Evolutionary conservation across 1,140 invertebrate genomes (phyloP).

Genomic region (Lepidurus apus): DNA sequence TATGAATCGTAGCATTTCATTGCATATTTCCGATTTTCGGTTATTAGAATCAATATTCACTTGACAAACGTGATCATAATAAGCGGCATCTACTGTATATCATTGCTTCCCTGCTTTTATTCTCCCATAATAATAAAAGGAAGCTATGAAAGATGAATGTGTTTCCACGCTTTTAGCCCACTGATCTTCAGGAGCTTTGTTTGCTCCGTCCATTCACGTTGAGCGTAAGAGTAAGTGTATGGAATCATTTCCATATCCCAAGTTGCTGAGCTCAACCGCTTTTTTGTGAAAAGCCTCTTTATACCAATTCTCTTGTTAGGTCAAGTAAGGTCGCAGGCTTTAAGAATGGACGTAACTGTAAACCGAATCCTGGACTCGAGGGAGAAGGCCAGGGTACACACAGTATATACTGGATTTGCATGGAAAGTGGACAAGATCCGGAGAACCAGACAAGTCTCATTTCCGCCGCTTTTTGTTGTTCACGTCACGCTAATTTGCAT

Average conservation of each 20-base stretch:
- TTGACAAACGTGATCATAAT: too few species aligned
- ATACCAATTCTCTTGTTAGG: neutral
- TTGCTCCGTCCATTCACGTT: neutral
- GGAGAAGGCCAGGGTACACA: neutral
- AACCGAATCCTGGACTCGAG: neutral
- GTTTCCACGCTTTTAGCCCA: slow-evolving; percentile 4
- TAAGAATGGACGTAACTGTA: neutral
- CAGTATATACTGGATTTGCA: neutral
- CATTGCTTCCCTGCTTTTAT: neutral
- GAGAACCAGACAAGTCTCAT: neutral
- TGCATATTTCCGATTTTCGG: too few species aligned
- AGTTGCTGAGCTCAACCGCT: slow-evolving; percentile 18
- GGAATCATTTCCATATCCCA: slow-evolving; percentile 10
- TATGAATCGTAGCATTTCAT: too few species aligned
- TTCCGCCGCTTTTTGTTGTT: slow-evolving; percentile 2
- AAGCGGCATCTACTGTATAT: too few species aligned
- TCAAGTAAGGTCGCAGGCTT: neutral
- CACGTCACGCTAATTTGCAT: slow-evolving; percentile 14
- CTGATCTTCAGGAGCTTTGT: slow-evolving; percentile 1
- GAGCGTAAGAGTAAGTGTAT: slow-evolving; percentile 8
- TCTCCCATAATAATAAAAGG: neutral
- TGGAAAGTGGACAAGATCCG: slow-evolving; percentile 21
- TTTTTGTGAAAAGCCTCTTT: neutral
- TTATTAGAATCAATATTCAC: too few species aligned
- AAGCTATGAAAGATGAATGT: slow-evolving; percentile 10